Evolutionary conservation across 2,113 vertebrate species (phyloP).

Genomic region (Apeltes quadracus): DNA sequence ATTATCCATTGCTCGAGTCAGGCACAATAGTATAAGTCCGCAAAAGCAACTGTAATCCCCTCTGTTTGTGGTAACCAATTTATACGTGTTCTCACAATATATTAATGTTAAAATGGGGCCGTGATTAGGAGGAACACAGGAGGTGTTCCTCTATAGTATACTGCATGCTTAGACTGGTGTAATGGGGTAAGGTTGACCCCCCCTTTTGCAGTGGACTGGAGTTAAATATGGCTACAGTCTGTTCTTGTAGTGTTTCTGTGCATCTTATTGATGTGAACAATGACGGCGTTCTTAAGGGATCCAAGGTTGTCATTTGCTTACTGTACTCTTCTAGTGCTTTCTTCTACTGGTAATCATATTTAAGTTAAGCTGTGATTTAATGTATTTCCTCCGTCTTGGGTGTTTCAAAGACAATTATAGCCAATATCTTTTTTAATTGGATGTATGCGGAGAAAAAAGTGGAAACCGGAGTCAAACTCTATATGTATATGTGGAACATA

Average conservation of each 20-base stretch:
- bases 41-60: conserved; percentile 28
- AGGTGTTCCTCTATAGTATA: too few species aligned
- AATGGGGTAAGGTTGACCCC: background rate
- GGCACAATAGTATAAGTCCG: conserved; percentile 26
- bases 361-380: background rate
- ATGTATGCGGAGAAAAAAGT: too few species aligned
- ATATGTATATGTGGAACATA: too few species aligned
- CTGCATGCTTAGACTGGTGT: background rate
- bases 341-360: background rate
- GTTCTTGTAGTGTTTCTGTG: background rate
- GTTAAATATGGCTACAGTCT: background rate
- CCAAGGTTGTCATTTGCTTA: background rate
- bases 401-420: background rate
- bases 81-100: conserved; percentile 3
- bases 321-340: background rate
- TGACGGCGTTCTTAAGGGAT: background rate
- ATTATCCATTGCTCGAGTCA: conserved; percentile 48
- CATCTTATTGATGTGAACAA: conserved; percentile 1
- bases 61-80: conserved; percentile 3
- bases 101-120: conserved; percentile 4
- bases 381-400: background rate
- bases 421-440: too few species aligned
- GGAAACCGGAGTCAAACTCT: too few species aligned
- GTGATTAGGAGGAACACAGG: background rate
- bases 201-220: background rate